Base-by-base conservation (phyloP, 2,888 invertebrate species). In the Euspilapteryx auroguttella region DNA sequence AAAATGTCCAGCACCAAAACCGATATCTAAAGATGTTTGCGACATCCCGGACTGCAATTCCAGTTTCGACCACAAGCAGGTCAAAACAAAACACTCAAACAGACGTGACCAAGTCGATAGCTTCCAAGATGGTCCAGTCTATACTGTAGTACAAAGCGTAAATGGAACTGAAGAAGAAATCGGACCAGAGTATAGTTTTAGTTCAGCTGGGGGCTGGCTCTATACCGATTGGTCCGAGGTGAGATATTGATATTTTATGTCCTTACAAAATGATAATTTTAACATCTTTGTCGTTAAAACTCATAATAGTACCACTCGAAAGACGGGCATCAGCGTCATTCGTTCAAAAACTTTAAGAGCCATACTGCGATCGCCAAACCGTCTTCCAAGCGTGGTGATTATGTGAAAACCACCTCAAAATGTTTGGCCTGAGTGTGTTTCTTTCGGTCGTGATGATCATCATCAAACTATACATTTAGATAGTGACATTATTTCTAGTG, bases 401-500 rank as follows among this genome's bases (percentile, higher is more conserved):
- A n/a, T n/a, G n/a, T n/a, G n/a, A n/a, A n/a, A n/a, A n/a, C n/a
- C n/a, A n/a, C n/a, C n/a, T n/a, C n/a, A n/a, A n/a, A n/a, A n/a
- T n/a, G n/a, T n/a, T n/a, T n/a, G n/a, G n/a, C n/a, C n/a, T n/a
- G n/a, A n/a, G n/a, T n/a, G n/a, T n/a, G n/a, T n/a, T n/a, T n/a
- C n/a, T n/a, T n/a, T n/a, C n/a, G n/a, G n/a, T n/a, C n/a, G n/a
- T n/a, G n/a, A n/a, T n/a, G n/a, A n/a, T n/a, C n/a, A n/a, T n/a
- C n/a, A n/a, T n/a, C n/a, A n/a, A n/a, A n/a, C n/a, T n/a, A n/a
- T n/a, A n/a, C n/a, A n/a, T n/a, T n/a, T n/a, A n/a, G n/a, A n/a
- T n/a, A n/a, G n/a, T n/a, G n/a, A n/a, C n/a, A n/a, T n/a, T 2
- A 7, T 7, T n/a, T 12, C 29, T 32, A 85, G 78, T 91, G 91